A percentile compares a stretch with the other conserved stretches of the same genome.
These are phyloP conservation scores for Ephydatia muelleri DNA, from an alignment of 37 sponge, comb jelly and placozoan genomes.

Conservation along the genomic window DNA sequence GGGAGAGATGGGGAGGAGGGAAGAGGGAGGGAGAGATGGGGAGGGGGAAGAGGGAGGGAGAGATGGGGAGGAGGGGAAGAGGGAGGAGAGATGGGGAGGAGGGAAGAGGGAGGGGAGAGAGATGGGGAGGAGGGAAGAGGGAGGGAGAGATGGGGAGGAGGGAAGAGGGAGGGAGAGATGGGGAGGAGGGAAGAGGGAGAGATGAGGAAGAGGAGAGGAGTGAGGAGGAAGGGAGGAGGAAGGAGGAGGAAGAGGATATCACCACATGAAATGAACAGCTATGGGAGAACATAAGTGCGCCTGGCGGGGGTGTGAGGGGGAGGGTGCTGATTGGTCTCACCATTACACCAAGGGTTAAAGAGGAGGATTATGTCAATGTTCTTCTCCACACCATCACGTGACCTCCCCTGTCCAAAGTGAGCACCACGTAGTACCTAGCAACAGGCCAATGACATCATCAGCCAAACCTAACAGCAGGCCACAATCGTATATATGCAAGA, in stretches of 20 bases:
- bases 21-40: not conserved
- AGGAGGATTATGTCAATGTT: conserved; percentile 34
- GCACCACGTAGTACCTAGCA: conserved; percentile 33
- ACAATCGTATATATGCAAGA: not conserved
- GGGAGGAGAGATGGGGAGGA: not conserved
- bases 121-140: not conserved
- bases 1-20: not conserved
- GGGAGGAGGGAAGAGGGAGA: too few relatives aligned
- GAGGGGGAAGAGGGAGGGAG: not conserved
- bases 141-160: not conserved
- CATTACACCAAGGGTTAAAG: conserved; percentile 79
- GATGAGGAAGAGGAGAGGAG: not conserved
- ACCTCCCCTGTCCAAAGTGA: conserved; percentile 31
- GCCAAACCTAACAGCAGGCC: not conserved
- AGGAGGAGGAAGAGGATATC: not conserved
- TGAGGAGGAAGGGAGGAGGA: not conserved
- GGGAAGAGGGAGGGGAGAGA: not conserved
- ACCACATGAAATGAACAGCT: too few relatives aligned
- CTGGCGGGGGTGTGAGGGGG: too few relatives aligned
- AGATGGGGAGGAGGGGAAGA: too few relatives aligned
- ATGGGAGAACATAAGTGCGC: not conserved
- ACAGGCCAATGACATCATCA: not conserved
- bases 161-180: not conserved
- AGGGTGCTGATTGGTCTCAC: not conserved
- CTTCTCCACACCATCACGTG: conserved; percentile 29